phyloP scores from a whole-genome alignment of 2,888 invertebrate genomes.

The Oeneis ivallda region DNA sequence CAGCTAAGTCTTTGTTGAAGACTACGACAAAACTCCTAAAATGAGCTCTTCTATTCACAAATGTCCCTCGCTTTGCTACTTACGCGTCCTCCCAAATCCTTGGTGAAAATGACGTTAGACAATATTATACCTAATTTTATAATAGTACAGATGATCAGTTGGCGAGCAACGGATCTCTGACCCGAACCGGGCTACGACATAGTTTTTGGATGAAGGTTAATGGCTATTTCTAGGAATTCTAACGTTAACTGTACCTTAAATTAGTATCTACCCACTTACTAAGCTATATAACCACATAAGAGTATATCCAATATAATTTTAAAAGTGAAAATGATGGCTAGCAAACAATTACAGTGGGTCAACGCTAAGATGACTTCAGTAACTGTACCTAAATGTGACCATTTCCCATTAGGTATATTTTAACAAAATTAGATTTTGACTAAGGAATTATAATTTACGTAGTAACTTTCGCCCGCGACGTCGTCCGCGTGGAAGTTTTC shows the following conservation, averaged over 20 bases:
- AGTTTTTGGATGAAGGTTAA: constrained; percentile 9
- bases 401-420: neutral
- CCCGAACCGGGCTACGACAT: neutral
- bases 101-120: no score
- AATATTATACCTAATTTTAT: no score
- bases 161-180: no score
- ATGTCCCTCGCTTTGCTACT: no score
- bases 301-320: no score
- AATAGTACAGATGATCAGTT: no score
- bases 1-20: no score
- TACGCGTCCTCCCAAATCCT: neutral
- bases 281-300: no score
- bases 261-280: neutral
- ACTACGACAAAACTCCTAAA: no score
- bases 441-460: neutral
- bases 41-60: no score
- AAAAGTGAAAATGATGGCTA: neutral
- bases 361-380: neutral
- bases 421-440: neutral
- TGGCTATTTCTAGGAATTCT: neutral
- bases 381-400: neutral
- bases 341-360: neutral
- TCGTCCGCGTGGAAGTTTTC: no score
- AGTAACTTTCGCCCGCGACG: no score
- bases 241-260: neutral